These are phyloP conservation scores for Gonatopus flavifemur DNA, from an alignment of 1,140 invertebrate genomes.

Conservation along the genomic window DNA sequence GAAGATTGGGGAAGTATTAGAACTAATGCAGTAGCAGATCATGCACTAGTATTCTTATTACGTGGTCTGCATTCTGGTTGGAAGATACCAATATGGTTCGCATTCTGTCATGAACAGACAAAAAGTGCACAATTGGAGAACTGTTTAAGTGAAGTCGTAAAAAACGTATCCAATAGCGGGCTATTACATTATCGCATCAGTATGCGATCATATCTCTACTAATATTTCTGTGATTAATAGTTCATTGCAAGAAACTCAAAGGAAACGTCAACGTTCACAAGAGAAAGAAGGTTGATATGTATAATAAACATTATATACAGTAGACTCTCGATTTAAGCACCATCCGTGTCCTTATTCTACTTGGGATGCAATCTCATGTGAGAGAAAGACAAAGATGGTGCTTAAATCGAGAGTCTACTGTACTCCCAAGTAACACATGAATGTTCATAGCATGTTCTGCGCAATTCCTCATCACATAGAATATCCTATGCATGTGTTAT, in stretches of 20 bases:
- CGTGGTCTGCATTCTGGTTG: constrained; percentile 20
- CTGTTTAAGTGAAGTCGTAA: constrained; percentile 7
- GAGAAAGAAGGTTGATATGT: no score
- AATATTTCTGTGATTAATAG: neutral
- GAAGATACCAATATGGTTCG: constrained; percentile 23
- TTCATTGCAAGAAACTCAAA: neutral
- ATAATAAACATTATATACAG: no score
- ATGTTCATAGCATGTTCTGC: no score
- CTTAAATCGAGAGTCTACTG: no score
- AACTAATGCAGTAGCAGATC: constrained; percentile 17
- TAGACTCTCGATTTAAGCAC: no score
- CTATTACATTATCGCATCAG: constrained; percentile 2
- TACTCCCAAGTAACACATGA: no score
- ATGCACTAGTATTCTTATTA: constrained; percentile 30
- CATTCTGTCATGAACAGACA: constrained; percentile 12
- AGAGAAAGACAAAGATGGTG: no score
- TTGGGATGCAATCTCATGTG: no score
- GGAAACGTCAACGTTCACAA: no score
- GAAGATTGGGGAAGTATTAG: constrained; percentile 21
- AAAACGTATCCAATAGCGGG: neutral
- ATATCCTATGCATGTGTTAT: no score
- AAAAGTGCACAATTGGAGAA: constrained; percentile 7
- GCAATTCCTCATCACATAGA: no score
- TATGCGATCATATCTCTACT: constrained; percentile 3
- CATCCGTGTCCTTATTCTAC: no score